Evolutionary conservation across 2,888 invertebrate species (phyloP).

Genomic region (Xestia rhomboidea): DNA sequence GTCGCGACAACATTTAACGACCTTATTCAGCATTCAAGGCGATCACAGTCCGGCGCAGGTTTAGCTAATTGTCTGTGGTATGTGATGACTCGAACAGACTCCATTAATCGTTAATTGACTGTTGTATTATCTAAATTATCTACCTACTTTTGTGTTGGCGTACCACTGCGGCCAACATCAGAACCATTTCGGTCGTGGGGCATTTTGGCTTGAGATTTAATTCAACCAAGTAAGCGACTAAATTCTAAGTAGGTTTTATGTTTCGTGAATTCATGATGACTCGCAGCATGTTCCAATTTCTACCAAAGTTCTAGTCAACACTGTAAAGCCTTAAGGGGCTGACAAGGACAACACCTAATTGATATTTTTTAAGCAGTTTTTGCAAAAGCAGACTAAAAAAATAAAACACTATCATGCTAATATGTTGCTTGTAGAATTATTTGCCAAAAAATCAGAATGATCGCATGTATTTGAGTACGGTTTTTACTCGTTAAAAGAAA

Average conservation of each 20-base stretch:
- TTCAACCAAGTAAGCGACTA: not conserved
- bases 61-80: conserved; percentile 53
- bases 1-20: conserved; percentile 76
- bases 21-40: conserved; percentile 79
- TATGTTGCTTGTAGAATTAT: too few relatives aligned
- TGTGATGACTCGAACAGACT: conserved; percentile 46
- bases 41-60: conserved; percentile 52
- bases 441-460: too few relatives aligned
- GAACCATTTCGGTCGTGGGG: not conserved
- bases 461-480: too few relatives aligned
- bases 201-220: not conserved
- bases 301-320: not conserved
- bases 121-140: conserved; percentile 47
- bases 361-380: too few relatives aligned
- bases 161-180: not conserved
- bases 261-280: not conserved
- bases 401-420: too few relatives aligned
- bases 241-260: not conserved
- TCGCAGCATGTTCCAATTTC: not conserved
- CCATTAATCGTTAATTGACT: conserved; percentile 38
- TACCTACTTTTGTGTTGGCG: not conserved
- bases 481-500: too few relatives aligned
- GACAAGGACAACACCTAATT: too few relatives aligned
- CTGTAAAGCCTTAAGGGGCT: not conserved
- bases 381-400: too few relatives aligned